A percentile compares a stretch with the other conserved stretches of the same genome.
Conservation (phyloP, 2,888 invertebrate genomes). For the Dryobota labecula region DNA sequence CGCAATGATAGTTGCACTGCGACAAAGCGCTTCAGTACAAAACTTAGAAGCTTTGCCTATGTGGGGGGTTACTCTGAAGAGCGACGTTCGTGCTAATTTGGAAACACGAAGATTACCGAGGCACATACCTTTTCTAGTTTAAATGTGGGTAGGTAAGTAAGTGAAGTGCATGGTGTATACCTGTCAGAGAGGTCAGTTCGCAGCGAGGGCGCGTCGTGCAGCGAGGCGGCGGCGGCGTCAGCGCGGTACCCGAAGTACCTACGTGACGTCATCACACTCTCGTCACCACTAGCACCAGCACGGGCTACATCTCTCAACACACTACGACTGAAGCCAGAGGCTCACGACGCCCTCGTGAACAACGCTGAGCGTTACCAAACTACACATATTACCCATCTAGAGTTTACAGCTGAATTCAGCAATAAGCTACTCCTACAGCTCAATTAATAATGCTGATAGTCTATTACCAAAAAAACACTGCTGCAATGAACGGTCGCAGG, state of each 20-base stretch:
- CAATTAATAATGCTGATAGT: neutral
- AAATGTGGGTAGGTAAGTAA: neutral
- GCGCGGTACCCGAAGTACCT: constrained; percentile 72
- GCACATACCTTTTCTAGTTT: neutral
- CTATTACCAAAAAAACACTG: neutral
- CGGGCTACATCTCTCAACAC: constrained; percentile 28
- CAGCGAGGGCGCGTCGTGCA: constrained; percentile 80
- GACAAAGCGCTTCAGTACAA: neutral
- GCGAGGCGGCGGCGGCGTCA: constrained; percentile 69
- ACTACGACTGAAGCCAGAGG: neutral
- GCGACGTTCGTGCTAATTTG: neutral
- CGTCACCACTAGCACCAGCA: neutral
- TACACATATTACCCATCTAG: neutral
- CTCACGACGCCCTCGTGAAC: neutral
- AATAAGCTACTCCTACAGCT: neutral
- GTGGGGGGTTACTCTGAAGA: neutral
- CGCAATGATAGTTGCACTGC: neutral
- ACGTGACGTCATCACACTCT: constrained; percentile 9
- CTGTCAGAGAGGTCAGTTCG: constrained; percentile 87
- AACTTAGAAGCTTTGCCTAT: neutral
- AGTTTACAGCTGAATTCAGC: neutral
- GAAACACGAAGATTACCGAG: neutral
- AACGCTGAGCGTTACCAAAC: neutral
- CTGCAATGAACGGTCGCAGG: neutral
- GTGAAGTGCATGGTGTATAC: constrained; percentile 65